Base-by-base conservation (phyloP, 2,113 vertebrate species). In the Halcyon senegalensis region DNA sequence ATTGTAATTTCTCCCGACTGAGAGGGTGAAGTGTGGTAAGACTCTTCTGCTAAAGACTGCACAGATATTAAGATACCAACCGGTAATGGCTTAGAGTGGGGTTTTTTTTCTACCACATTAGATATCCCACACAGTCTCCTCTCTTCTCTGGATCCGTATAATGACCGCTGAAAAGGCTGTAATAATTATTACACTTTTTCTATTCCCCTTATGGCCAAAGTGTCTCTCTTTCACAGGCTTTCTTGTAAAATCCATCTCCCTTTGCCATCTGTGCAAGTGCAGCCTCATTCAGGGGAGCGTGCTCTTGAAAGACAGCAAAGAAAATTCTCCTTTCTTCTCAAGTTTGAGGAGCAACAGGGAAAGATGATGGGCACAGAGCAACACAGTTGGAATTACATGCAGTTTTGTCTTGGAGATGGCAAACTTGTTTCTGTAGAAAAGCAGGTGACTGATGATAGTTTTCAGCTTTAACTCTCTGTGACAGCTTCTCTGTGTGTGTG, bases 1-100 rank as follows among this genome's bases (percentile, higher is more conserved):
- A 96, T 96, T 97, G 94, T 96, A 97, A 96, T 96, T 96, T 94
- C 95, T 94, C 91, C 91, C 2, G 1, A 82, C 96, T 94, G 92
- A 96, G 89, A 87, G 94, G 77, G 53, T 94, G 89, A 95, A 95
- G 92, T 9, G 0, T 94, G 87, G 73, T 94, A 50, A 91, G 74
- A 76, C 41, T 96, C 78, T 62, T 82, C 78, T 91, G 74, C 70
- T 94, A 94, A 96, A 79, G 37, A 76, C 66, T 87, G 81, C 69
- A 86, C n/a, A 91, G 94, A 96, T 90, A 97, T 94, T 93, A 94
- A 96, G 95, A 93, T 87, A 75, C 86, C 62, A 82, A 75, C 86
- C 62, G 79, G 48, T 68, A 96, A 87, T 69, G 24, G 35, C 48
- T 87, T 84, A 55, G 35, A 9, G 5, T 55, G 64, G 24, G 50